Evolutionary conservation across 2,797 vertebrate genomes (phyloP).

Genomic region (Sitta carolinensis): DNA sequence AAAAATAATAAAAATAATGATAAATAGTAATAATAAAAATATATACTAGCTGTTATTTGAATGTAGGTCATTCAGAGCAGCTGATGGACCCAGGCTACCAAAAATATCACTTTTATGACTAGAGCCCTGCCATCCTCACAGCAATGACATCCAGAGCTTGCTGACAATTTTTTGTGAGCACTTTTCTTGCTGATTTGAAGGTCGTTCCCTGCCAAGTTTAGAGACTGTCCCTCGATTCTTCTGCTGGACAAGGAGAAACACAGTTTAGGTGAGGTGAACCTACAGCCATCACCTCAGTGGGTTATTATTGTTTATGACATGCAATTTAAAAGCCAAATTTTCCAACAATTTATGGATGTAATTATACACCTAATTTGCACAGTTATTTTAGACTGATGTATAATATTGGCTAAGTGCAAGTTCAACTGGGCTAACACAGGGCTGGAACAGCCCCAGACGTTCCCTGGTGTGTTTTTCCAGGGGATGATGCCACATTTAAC

Average conservation of each 20-base stretch:
- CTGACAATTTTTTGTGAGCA: neutral
- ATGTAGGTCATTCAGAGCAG: neutral
- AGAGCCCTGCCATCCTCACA: neutral
- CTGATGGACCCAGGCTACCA: neutral
- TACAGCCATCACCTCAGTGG: neutral
- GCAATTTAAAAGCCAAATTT: constrained; percentile 58
- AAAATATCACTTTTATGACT: neutral
- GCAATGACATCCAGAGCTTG: neutral
- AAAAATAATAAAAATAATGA: neutral
- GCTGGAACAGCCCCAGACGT: constrained; percentile 8
- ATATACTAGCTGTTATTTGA: neutral
- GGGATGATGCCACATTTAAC: constrained; percentile 9
- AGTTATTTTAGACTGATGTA: constrained; percentile 40
- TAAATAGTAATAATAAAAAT: neutral
- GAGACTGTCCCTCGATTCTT: neutral
- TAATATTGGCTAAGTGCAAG: constrained; percentile 15
- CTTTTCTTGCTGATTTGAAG: neutral
- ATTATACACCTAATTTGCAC: constrained; percentile 55
- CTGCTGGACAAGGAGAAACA: neutral
- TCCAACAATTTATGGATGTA: constrained; percentile 31
- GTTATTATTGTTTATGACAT: constrained; percentile 47
- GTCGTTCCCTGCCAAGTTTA: neutral
- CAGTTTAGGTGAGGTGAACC: constrained; percentile 15
- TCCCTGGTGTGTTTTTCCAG: constrained; percentile 11
- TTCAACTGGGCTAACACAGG: neutral